A percentile compares a stretch with the other conserved stretches of the same genome.
Conservation (phyloP, 2,113 vertebrate species). For the Parotia lawesii region DNA sequence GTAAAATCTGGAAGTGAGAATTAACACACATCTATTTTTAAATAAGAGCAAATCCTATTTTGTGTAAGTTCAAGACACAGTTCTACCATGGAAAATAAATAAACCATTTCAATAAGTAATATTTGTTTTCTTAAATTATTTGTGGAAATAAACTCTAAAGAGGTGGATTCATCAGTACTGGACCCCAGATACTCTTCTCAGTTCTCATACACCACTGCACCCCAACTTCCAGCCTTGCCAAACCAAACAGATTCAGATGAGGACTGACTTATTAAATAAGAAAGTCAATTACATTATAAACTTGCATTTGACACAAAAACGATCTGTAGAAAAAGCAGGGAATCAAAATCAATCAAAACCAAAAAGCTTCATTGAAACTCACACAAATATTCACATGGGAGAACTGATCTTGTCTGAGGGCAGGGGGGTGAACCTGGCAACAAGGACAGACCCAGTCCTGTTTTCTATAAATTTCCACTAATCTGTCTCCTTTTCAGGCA, state of each 20-base stretch:
- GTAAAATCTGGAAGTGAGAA: not conserved
- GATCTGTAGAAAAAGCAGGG: not conserved
- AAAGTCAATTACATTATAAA: not conserved
- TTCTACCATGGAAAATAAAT: not conserved
- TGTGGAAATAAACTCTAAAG: not conserved
- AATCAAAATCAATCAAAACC: not conserved
- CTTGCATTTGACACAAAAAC: not conserved
- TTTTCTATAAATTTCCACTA: not conserved
- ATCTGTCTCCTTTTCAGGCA: not conserved
- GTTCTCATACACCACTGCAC: not conserved
- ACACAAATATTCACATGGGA: not conserved
- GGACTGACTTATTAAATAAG: not conserved
- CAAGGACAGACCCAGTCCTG: not conserved
- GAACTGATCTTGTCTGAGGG: not conserved
- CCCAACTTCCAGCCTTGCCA: not conserved
- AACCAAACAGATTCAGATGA: not conserved
- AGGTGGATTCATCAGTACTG: not conserved
- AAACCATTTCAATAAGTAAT: not conserved
- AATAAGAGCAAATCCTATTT: not conserved
- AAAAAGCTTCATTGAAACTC: not conserved
- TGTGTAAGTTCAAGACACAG: not conserved
- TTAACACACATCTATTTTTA: not conserved
- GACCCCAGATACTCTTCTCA: not conserved
- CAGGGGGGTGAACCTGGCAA: not conserved
- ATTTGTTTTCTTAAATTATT: not conserved